Evolutionary conservation across 2,888 invertebrate genomes (phyloP), one percentile per base, ranked within the genome.

Genomic region (Perizoma flavofasciatum): DNA sequence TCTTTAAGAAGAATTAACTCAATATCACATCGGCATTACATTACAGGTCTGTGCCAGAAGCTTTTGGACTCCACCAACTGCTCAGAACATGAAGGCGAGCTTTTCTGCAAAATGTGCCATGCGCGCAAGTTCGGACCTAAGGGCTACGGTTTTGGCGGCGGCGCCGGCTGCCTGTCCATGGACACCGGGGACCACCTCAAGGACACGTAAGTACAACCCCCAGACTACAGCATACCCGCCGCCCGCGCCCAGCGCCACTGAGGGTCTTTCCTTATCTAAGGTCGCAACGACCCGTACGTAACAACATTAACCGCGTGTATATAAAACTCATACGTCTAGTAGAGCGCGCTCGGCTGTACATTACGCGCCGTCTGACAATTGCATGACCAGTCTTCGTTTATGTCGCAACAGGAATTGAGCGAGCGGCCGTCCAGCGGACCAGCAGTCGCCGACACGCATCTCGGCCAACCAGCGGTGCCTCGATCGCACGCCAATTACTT

Each of bases 51-150:
- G 94, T 99, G 99, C 95, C 95, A 96, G 93, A 99, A 99, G 93
- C 94, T 97, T 93, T 95, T 99, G 92, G 99, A 99, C 93, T 98
- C 98, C 79, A 99, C 98, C 93, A 99, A 98, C 94, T 98, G 98
- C 93, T 94, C 98, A 79, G 98, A 98, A 91, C 99, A 99, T 94
- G 98, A 98, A 84, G 97, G 97, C 82, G 97, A 98, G 92, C 95
- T 99, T 77, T 99, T 93, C 95, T 99, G 99, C 95, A 99, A 98
- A 94, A 94, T 95, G 83, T 98, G 99, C 94, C 98, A 99, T 92
- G 99, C 96, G 79, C 96, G 98, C 87, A 98, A 98, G 94, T 99
- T 96, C 93, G 99, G 99, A 85, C 99, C 99, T 77, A 99, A 98
- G 93, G 98, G 98, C 77, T 98, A 98, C 93, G 99, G 99, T 79